Evolutionary conservation across 1,140 invertebrate species (phyloP), one percentile per base, ranked within the genome.

Genomic region (Epicauta chinensis): DNA sequence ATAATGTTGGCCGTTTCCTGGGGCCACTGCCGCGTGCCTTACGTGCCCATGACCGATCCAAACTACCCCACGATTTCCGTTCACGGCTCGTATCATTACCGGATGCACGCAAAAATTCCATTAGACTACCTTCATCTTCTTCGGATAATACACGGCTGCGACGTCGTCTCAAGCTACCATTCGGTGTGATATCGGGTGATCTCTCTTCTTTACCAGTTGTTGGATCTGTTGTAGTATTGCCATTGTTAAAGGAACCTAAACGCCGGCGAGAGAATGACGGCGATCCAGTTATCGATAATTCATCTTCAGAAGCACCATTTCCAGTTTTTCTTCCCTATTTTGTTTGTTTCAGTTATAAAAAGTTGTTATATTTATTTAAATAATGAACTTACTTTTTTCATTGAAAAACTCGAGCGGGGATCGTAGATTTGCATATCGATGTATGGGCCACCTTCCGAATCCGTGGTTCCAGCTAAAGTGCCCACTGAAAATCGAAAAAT

Each of bases 121-220:
- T 85, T 0, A 95, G 71, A 44, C 83, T 85, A 2, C 81, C 82
- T 56, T 93, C 90, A 62, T 93, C 88, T 61, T 90, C 89, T 62
- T 89, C 87, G 11, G 85, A 86, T 0, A 88, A 81, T 29, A 91
- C 82, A 13, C 89, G 78, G 62, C 89, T 88, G 52, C 89, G 76
- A 16, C 90, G 75, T 32, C 90, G 75, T 12, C 91, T 75, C 7
- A 93, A 72, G 51, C 88, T 93, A 12, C 91, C 90, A 57, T 90
- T 93, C 31, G 91, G 91, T 1, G 91, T 93, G 14, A 91, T 83
- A 66, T 93, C 90, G 63, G 88, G 89, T 3, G 88, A 90, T 39
- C 81, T 81, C 47, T 83, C 81, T 58, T 84, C 82, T 69, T 76
- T 76, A 16, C 69, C 68, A 29, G 67, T 66, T n/a, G n/a, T n/a